Evolutionary conservation across 2,888 invertebrate genomes (phyloP), one percentile per base, ranked within the genome.

Genomic region (Pteria penguin): DNA sequence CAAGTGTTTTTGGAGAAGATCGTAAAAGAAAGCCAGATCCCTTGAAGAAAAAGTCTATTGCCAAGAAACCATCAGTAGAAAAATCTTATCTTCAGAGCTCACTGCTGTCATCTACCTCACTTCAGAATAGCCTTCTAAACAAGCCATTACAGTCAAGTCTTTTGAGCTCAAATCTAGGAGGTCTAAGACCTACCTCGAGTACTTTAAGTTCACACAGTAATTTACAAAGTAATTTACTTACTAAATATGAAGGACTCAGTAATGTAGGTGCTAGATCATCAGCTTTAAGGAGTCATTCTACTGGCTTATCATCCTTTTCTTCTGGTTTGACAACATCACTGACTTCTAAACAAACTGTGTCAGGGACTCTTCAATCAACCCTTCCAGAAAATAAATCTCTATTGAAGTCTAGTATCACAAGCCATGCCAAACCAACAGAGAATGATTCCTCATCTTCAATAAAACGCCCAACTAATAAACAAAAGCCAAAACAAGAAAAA

Each of bases 61-160:
- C 27, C 33, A 65, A 65, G 65, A 65, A 65, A 65, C 65, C 45
- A 45, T 24, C 36, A 18, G 45, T 65, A 26, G 65, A 65, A 5
- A 65, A 65, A 65, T 8, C 52, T 11, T 4, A 36, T 5, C 65
- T 65, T 27, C 32, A 36, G 31, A 65, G 65, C 18, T 36, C 36
- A 36, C 14, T 65, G 65, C 4, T 45, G 18, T 8, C 11, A 65
- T 36, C 36, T 45, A 2, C 36, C 11, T 65, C 65, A 14, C 45
- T 65, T 2, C 32, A 65, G 33, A 65, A 27, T 24, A 36, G 33
- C 3, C 45, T 65, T 2, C 65, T 65, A 4, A 36, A 27, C 3
- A 58, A n/a, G 11, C 11, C 24, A 18, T 24, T 14, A 26, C 22
- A 31, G 31, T 27, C 61, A 14, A 22, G 2, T 29, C 22, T n/a